These are phyloP conservation scores for Xanthia togata DNA, from an alignment of 2,888 invertebrate species.

Conservation along the genomic window DNA sequence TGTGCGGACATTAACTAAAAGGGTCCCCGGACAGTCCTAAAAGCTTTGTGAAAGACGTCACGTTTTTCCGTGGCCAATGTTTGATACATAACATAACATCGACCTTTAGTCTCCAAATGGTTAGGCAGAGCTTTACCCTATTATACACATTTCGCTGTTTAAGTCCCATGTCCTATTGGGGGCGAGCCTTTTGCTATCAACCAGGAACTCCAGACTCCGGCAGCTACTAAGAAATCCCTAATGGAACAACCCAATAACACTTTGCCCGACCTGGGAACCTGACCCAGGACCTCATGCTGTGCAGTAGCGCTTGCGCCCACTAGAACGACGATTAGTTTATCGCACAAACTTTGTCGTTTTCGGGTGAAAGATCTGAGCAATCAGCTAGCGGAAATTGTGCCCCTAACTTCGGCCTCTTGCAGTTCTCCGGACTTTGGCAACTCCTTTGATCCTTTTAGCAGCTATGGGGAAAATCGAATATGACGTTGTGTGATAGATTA, in stretches of 20 bases:
- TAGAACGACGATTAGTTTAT: slow-evolving; percentile 2
- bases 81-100: slow-evolving; percentile 3
- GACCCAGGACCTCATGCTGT: neutral
- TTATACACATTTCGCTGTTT: neutral
- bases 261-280: neutral
- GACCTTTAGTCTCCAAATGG: neutral
- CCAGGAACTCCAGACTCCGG: neutral
- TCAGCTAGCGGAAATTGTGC: slow-evolving; percentile 40
- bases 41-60: slow-evolving; percentile 18
- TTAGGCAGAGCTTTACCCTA: neutral
- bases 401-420: slow-evolving; percentile 30
- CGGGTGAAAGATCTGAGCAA: slow-evolving; percentile 34
- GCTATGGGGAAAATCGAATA: neutral
- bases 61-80: slow-evolving; percentile 3
- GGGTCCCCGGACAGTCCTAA: slow-evolving; percentile 26
- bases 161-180: neutral
- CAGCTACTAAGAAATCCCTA: neutral
- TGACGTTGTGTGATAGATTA: neutral
- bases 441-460: slow-evolving; percentile 23
- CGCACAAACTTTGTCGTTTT: slow-evolving; percentile 23
- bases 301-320: neutral
- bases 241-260: neutral
- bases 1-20: slow-evolving; percentile 39
- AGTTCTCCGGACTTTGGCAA: slow-evolving; percentile 9
- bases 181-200: neutral